Conservation (phyloP, 2,797 vertebrate species). For the Acanthurus leucopareius region DNA sequence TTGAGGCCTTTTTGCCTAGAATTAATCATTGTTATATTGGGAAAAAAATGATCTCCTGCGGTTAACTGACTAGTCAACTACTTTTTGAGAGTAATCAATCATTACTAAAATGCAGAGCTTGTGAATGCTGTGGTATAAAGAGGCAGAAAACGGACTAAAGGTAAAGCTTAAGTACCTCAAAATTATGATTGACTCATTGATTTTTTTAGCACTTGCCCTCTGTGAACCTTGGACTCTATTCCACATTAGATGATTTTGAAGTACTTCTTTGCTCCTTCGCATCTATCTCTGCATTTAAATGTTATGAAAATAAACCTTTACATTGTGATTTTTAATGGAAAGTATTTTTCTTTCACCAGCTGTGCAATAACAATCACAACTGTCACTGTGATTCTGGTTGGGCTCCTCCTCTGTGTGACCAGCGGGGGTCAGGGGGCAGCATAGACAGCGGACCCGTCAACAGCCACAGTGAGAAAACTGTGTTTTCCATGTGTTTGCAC, state of each 20-base stretch:
- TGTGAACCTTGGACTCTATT: not conserved
- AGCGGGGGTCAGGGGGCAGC: constrained; percentile 91
- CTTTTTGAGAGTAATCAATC: too few relatives aligned
- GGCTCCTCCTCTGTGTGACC: constrained; percentile 92
- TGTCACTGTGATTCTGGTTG: constrained; percentile 94
- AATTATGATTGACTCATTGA: too few relatives aligned
- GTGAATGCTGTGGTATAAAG: too few relatives aligned
- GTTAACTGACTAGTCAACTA: too few relatives aligned
- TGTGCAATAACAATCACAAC: constrained; percentile 91
- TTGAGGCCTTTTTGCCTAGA: too few relatives aligned
- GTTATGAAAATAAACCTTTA: not conserved
- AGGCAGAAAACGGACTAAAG: too few relatives aligned
- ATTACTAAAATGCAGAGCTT: too few relatives aligned
- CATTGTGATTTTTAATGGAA: not conserved
- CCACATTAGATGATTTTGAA: not conserved
- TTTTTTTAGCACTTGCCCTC: not conserved
- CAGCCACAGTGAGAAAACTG: constrained; percentile 81
- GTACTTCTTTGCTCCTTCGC: not conserved
- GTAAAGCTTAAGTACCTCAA: too few relatives aligned
- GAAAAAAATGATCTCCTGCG: too few relatives aligned
- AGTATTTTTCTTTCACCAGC: constrained; percentile 58
- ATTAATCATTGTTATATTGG: too few relatives aligned
- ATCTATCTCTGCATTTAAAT: not conserved
- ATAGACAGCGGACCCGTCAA: constrained; percentile 92
- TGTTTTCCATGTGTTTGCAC: not conserved